These are phyloP conservation scores for Typhlichthys subterraneus DNA, from an alignment of 2,797 vertebrate species.

Conservation along the genomic window DNA sequence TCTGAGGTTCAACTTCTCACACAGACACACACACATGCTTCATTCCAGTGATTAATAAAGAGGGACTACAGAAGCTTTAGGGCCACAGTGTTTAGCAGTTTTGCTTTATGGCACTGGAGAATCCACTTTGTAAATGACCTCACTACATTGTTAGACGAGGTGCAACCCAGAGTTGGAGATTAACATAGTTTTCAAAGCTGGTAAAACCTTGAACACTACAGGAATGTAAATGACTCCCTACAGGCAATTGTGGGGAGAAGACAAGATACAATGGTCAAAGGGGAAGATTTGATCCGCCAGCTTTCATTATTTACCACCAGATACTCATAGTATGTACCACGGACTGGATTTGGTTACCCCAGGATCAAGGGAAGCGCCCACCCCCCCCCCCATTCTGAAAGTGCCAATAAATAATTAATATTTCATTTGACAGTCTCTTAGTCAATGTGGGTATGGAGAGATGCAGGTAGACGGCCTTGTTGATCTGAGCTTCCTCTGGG, in stretches of 20 bases:
- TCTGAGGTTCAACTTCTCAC: constrained; percentile 5
- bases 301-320: constrained; percentile 38
- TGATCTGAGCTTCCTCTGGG: constrained; percentile 30
- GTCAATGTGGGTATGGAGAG: constrained; percentile 48
- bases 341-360: constrained; percentile 40
- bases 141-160: neutral
- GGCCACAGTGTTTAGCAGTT: constrained; percentile 13
- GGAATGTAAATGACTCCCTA: constrained; percentile 66
- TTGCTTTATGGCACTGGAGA: neutral
- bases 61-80: constrained; percentile 18
- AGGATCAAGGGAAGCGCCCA: constrained; percentile 48
- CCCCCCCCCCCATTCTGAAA: constrained; percentile 15
- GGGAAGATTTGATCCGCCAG: constrained; percentile 52
- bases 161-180: constrained; percentile 30
- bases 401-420: constrained; percentile 66
- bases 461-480: constrained; percentile 34
- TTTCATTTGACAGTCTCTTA: constrained; percentile 40
- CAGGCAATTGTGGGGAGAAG: constrained; percentile 35
- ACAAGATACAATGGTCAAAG: constrained; percentile 24
- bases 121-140: constrained; percentile 26
- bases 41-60: constrained; percentile 3
- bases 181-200: constrained; percentile 58
- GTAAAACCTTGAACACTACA: constrained; percentile 58
- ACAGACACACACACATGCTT: constrained; percentile 3
- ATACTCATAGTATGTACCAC: constrained; percentile 1